Evolutionary conservation across 2,113 vertebrate species (phyloP).

Genomic region (Eulemur rufifrons): DNA sequence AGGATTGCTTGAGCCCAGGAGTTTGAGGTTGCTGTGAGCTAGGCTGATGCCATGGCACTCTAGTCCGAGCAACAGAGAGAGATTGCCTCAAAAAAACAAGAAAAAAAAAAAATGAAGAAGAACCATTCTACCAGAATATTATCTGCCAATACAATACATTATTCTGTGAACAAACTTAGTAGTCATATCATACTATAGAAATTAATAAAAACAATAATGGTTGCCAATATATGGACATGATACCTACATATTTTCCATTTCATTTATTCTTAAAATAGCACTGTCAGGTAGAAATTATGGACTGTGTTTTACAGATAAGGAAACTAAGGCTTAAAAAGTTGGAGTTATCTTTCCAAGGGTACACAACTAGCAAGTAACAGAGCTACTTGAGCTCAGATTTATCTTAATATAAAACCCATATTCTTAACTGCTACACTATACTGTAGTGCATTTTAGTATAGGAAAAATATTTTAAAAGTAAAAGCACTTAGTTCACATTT

Average conservation of each 20-base stretch:
- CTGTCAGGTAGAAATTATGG: not conserved
- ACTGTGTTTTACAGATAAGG: not conserved
- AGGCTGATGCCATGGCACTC: no score
- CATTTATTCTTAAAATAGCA: slow-evolving; percentile 24
- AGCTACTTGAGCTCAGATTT: not conserved
- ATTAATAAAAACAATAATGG: not conserved
- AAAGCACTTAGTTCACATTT: not conserved
- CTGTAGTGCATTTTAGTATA: not conserved
- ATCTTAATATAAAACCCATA: not conserved
- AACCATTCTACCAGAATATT: not conserved
- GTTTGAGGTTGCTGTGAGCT: no score
- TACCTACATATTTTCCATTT: not conserved
- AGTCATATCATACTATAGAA: not conserved
- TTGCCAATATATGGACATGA: not conserved
- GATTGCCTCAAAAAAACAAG: no score
- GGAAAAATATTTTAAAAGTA: not conserved
- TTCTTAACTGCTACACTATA: not conserved
- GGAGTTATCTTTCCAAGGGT: not conserved
- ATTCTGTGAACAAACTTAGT: not conserved
- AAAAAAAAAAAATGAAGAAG: not conserved
- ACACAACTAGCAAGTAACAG: not conserved
- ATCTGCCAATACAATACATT: not conserved
- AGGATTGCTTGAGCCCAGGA: no score
- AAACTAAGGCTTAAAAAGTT: not conserved
- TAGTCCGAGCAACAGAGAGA: no score